Evolutionary conservation across 2,888 invertebrate species (phyloP), one percentile per base, ranked within the genome.

Genomic region (Macrophya alboannulata): DNA sequence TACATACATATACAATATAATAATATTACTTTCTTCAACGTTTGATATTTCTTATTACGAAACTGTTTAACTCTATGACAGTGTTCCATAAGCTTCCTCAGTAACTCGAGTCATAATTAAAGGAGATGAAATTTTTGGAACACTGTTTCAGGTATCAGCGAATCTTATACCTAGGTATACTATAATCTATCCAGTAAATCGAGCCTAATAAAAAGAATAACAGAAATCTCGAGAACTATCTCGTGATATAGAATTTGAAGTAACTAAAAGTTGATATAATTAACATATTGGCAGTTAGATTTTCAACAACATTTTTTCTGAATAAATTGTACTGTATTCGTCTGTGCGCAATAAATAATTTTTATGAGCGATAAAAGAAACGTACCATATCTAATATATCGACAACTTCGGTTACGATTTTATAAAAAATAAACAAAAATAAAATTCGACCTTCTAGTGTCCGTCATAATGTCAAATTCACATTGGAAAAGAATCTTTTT

Each of bases 1-100:
- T 91, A 91, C 89, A 90, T 91, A 90, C 88, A 87, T 85, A 87
- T 89, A 89, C 86, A 86, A 86, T 85, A 86, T 84, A 84, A 85
- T 88, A 81, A 90, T 89, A 90, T 90, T 92, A 92, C 91, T 92
- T 91, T 92, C 90, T 90, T 91, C 87, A 91, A 92, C 90, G 89
- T 91, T 83, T 83, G 83, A 83, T 83, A 83, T 83, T 83, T 40
- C 51, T 68, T 83, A 45, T 68, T 31, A 77, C 55, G 37, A 81
- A 81, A 62, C 37, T 81, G 59, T 59, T 40, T 43, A 81, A 81
- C 43, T 40, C 59, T 77, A 12, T 51, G n/a, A 43, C 81, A 81
- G 59, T 40, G 81, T 62, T 81, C 62, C 81, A 59, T 77, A 55
- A 81, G 77, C 9, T 51, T 77, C 31, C 62, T 9, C 40, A 43